Percentiles rank a stretch among this genome's conserved stretches.
Evolutionary conservation across 2,797 vertebrate genomes (phyloP).

Genomic region (Notoglanidium macrostoma): DNA sequence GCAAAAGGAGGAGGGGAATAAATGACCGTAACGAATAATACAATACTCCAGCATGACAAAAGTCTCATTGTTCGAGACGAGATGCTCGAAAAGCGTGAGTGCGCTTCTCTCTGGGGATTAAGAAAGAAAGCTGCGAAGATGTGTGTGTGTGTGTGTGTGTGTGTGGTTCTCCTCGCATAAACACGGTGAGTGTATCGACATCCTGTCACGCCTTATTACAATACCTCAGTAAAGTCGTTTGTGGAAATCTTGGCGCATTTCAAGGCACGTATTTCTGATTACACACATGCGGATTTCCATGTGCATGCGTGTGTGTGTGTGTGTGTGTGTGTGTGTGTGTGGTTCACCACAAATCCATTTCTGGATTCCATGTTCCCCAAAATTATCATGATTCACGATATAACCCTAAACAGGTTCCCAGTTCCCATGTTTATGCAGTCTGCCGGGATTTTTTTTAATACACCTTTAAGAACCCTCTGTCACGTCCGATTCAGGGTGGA

Average conservation of each 20-base stretch:
- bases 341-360: not conserved
- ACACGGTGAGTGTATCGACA: constrained; percentile 4
- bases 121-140: not conserved
- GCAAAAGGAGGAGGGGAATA: constrained; percentile 12
- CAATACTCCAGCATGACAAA: constrained; percentile 39
- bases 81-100: not conserved
- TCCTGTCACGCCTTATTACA: constrained; percentile 6
- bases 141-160: not conserved
- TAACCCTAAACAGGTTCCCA: not conserved
- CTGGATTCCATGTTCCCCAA: not conserved
- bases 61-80: constrained; percentile 46
- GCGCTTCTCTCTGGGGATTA: constrained; percentile 9
- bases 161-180: not conserved
- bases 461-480: not conserved
- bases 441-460: not conserved
- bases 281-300: not conserved
- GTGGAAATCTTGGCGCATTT: not conserved
- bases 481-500: not conserved
- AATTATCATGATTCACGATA: not conserved
- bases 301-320: not conserved
- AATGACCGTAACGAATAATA: constrained; percentile 40
- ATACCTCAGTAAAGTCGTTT: not conserved
- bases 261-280: not conserved
- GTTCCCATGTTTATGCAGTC: not conserved
- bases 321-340: not conserved